Percentiles rank a stretch among this genome's conserved stretches.
These are phyloP conservation scores for Andinoacara biseriatus DNA, from an alignment of 2,113 vertebrate species.

Conservation along the genomic window DNA sequence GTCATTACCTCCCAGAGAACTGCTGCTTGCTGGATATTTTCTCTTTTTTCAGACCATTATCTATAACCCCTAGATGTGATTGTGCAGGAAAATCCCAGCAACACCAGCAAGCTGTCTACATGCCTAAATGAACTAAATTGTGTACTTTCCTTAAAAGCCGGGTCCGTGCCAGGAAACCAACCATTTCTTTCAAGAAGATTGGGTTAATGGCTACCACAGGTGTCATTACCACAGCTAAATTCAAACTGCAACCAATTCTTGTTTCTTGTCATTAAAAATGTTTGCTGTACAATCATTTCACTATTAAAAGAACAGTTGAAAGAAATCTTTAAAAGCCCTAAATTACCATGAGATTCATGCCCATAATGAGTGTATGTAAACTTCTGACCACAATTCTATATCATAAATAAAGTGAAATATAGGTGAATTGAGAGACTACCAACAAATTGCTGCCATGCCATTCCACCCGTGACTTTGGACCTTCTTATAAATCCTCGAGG, in stretches of 20 bases:
- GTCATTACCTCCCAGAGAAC: too few species aligned
- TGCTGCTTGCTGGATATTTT: too few species aligned
- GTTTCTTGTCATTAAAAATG: not conserved
- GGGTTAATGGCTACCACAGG: too few species aligned
- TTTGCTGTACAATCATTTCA: not conserved
- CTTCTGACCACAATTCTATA: too few species aligned
- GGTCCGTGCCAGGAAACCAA: too few species aligned
- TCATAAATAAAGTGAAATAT: not conserved
- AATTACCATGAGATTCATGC: not conserved
- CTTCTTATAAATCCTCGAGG: constrained; percentile 14
- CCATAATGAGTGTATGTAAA: too few species aligned
- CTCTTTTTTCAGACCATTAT: too few species aligned
- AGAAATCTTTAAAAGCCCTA: not conserved
- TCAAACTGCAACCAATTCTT: not conserved
- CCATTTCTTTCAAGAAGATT: too few species aligned
- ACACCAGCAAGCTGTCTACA: not conserved
- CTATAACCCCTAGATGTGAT: not conserved
- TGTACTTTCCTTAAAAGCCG: too few species aligned
- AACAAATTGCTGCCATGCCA: not conserved
- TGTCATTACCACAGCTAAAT: not conserved
- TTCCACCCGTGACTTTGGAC: not conserved
- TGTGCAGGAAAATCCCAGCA: not conserved
- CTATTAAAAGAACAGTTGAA: not conserved
- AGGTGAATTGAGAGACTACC: not conserved
- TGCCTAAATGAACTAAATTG: not conserved